Evolutionary conservation across 2,113 vertebrate genomes (phyloP), one percentile per base, ranked within the genome.

Genomic region (Passer montanus): DNA sequence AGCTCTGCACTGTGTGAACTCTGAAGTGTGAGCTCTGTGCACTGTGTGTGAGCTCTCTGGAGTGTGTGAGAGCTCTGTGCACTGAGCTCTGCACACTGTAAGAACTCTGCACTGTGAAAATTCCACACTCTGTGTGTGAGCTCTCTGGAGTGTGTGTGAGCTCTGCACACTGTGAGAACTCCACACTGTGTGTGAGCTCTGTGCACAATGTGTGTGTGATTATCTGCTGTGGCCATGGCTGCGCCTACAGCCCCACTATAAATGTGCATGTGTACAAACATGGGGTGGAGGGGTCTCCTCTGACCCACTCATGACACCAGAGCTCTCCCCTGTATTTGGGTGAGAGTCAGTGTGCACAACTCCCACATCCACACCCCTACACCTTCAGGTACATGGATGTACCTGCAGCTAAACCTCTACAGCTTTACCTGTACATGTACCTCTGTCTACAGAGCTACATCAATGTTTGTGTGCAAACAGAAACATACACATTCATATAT

Each of bases 201-300:
- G 26, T 30, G 19, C 19, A 69, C 41, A 43, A 4, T 53, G 26
- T 52, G 50, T 37, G 37, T 43, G 28, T 53, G 44, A 35, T 46
- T 35, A 46, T 28, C 77, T 49, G 33, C 66, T 20, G 7, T 15
- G 47, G 30, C 15, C 2, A 0, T 3, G 27, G 21, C 37, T 70
- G 41, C 7, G 59, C 28, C 33, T 39, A 27, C 19, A 33, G 19
- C 59, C 44, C 30, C 39, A 2, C 30, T 28, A 8, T n/a, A 31
- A 39, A 44, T 41, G 14, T 53, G 33, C 1, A 3, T 13, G 8
- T 31, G 14, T 33, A 24, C 41, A 66, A 55, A 44, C 5, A 35
- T 0, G 0, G 13, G 13, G 41, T 41, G 9, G 5, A 6, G 14
- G 9, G 7, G 6, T 17, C 10, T 8, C 47, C 11, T 13, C 30